Evolutionary conservation across 2,113 vertebrate species (phyloP), one percentile per base, ranked within the genome.

Genomic region (Podocnemis expansa): DNA sequence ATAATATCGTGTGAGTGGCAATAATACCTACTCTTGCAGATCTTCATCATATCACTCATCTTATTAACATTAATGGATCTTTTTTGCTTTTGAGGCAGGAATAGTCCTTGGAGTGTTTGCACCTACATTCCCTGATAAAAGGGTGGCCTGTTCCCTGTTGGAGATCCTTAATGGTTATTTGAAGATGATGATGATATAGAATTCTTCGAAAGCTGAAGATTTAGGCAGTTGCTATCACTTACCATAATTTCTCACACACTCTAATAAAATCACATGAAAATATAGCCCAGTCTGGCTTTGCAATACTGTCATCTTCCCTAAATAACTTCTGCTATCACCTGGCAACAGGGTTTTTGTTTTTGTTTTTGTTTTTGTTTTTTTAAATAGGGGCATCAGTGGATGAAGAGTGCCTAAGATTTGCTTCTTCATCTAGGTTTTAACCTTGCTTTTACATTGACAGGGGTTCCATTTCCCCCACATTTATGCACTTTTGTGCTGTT

Each of bases 331-430:
- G 25, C 22, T 55, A 12, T 2, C 22, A 76, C 19, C 87, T 41
- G 63, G 52, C 14, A 84, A 58, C 24, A 78, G 45, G 17, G n/a
- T n/a, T n/a, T n/a, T n/a, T n/a, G n/a, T n/a, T n/a, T n/a, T n/a
- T n/a, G n/a, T n/a, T n/a, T n/a, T n/a, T n/a, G n/a, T n/a, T n/a
- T n/a, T n/a, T n/a, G n/a, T n/a, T n/a, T n/a, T n/a, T n/a, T n/a
- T n/a, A 54, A 4, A 52, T 24, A 45, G 13, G 41, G 3, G 41
- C 7, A 0, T 0, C 24, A 78, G 11, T 43, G 8, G 47, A 70
- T 1, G 3, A 85, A 63, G 78, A 24, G 45, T 4, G 27, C 5
- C 12, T 60, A 27, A 22, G 27, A 25, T 49, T 63, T 41, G 45
- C 43, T 88, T 88, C 51, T 17, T 70, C 63, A n/a, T 10, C 63